phyloP scores from a whole-genome alignment of 2,113 vertebrate species.

The Okapia johnstoni region DNA sequence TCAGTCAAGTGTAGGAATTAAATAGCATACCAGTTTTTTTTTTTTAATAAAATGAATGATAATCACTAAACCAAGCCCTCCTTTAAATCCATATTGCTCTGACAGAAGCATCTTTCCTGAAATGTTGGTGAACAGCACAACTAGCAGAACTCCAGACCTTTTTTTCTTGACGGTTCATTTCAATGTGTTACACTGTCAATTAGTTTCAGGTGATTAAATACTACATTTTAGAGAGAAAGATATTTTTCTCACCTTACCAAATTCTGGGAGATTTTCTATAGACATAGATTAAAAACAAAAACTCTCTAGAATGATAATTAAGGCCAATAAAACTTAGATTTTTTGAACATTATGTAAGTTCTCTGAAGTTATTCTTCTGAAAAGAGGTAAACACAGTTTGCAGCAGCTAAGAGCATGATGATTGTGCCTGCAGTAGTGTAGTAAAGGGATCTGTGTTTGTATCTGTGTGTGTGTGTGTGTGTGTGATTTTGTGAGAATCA shows the following conservation, averaged over 20 bases:
- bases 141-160: background rate
- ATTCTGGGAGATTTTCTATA: constrained; percentile 5
- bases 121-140: background rate
- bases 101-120: background rate
- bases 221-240: background rate
- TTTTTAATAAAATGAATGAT: background rate
- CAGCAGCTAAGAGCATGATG: background rate
- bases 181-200: background rate
- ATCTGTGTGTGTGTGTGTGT: background rate
- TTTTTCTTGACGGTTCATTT: background rate
- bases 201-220: background rate
- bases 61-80: background rate
- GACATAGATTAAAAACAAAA: background rate
- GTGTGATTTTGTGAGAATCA: background rate
- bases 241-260: background rate
- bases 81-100: background rate
- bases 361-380: background rate
- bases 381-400: background rate
- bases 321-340: background rate
- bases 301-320: constrained; percentile 12
- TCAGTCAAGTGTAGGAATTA: background rate
- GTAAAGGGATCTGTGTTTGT: background rate
- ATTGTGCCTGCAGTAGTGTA: background rate
- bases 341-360: background rate
- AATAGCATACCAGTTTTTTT: background rate